Conservation (phyloP, 2,797 vertebrate genomes). For the Gobio occitaniae region DNA sequence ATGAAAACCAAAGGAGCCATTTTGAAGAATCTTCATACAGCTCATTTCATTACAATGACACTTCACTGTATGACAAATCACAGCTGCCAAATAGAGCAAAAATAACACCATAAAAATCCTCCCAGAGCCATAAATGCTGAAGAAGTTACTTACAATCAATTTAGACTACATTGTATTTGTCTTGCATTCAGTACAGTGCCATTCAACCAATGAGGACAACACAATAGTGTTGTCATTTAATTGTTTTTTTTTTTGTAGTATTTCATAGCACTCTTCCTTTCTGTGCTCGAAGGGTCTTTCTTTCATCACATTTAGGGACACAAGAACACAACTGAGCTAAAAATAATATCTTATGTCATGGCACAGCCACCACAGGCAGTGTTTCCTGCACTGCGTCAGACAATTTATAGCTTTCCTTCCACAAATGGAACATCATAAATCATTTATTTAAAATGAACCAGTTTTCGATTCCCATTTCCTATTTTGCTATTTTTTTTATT, state of each 20-base stretch:
- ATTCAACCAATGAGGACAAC: background rate
- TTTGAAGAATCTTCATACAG: background rate
- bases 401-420: background rate
- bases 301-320: constrained; percentile 11
- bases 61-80: background rate
- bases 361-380: background rate
- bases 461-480: background rate
- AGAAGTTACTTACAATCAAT: background rate
- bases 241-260: background rate
- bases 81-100: background rate
- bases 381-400: too few relatives aligned
- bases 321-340: background rate
- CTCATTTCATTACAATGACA: background rate
- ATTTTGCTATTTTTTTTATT: background rate
- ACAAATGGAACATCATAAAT: background rate
- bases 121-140: background rate
- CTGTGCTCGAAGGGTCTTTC: background rate
- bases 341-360: background rate
- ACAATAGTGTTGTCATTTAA: background rate
- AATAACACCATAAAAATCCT: background rate
- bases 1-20: background rate
- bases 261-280: background rate
- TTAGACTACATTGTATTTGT: background rate
- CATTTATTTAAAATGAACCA: background rate
- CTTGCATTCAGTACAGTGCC: background rate